Conservation (phyloP, 92 coral and sea anemone genomes). For the Palythoa grandiflora region DNA sequence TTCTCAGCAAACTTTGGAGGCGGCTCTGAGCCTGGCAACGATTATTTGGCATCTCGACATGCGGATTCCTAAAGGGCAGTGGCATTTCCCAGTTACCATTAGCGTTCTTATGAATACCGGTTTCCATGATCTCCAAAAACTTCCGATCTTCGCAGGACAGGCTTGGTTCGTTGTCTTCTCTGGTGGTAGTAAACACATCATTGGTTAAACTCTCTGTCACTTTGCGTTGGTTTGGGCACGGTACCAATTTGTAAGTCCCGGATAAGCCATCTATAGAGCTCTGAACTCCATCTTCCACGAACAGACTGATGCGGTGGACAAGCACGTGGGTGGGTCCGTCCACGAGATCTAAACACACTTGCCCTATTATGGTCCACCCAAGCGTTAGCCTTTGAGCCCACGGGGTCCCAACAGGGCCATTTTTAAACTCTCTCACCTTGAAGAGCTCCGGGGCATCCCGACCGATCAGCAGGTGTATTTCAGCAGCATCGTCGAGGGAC, state of each 20-base stretch:
- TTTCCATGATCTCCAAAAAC: conserved; percentile 42
- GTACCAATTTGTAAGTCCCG: conserved; percentile 7
- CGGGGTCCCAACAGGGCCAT: conserved; percentile 23
- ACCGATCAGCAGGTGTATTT: neutral
- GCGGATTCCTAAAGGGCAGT: neutral
- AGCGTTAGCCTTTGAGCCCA: conserved; percentile 18
- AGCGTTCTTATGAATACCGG: conserved; percentile 20
- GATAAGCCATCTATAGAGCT: neutral
- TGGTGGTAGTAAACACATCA: neutral
- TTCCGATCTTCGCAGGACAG: too few relatives aligned
- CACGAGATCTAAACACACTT: neutral
- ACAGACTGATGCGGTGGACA: conserved; percentile 7
- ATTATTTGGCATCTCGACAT: neutral
- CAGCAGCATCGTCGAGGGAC: conserved; percentile 20
- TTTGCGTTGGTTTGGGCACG: conserved; percentile 9
- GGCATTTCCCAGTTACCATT: conserved; percentile 57
- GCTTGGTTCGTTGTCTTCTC: too few relatives aligned
- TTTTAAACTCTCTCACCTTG: neutral
- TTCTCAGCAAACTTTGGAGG: neutral
- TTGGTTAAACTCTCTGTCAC: neutral
- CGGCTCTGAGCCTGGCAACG: neutral
- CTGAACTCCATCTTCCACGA: neutral
- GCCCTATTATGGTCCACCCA: conserved; percentile 9
- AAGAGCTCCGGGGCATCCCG: too few relatives aligned
- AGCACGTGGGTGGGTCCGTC: conserved; percentile 2